Conservation (phyloP, 1,140 invertebrate genomes). For the Platyscapa corneri region DNA sequence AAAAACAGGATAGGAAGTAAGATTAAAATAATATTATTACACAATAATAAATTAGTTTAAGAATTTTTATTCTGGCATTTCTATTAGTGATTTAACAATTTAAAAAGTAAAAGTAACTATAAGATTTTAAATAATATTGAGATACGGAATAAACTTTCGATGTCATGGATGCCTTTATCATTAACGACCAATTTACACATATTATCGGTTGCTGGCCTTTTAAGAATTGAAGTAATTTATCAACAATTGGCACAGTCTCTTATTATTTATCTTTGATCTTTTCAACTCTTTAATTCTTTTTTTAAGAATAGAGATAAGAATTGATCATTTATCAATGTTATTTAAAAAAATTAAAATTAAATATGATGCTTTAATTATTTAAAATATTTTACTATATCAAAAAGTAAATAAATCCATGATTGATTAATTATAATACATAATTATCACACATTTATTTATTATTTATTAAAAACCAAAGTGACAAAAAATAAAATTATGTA, state of each 20-base stretch:
- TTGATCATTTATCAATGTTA: constrained; percentile 36
- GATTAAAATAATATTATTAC: constrained; percentile 1
- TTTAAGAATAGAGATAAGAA: neutral
- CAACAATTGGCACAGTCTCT: constrained; percentile 39
- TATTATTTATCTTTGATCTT: constrained; percentile 28
- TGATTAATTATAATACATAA: neutral
- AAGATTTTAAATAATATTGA: constrained; percentile 11
- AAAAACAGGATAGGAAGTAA: neutral
- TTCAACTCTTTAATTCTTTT: constrained; percentile 22
- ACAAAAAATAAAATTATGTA: too few relatives aligned
- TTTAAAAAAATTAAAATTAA: too few relatives aligned
- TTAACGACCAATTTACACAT: too few relatives aligned
- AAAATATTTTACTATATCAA: neutral
- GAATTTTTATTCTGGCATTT: constrained; percentile 47
- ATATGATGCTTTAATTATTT: neutral
- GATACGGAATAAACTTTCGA: too few relatives aligned
- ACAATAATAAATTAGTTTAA: constrained; percentile 32
- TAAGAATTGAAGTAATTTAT: neutral
- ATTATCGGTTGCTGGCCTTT: neutral
- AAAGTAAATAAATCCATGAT: constrained; percentile 9
- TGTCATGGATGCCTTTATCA: too few relatives aligned
- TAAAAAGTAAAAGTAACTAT: constrained; percentile 20
- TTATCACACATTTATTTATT: constrained; percentile 9
- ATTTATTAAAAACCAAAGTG: too few relatives aligned
- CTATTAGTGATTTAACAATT: constrained; percentile 42